phyloP scores from a whole-genome alignment of 1,140 invertebrate species.

The Sycophila sp. region DNA sequence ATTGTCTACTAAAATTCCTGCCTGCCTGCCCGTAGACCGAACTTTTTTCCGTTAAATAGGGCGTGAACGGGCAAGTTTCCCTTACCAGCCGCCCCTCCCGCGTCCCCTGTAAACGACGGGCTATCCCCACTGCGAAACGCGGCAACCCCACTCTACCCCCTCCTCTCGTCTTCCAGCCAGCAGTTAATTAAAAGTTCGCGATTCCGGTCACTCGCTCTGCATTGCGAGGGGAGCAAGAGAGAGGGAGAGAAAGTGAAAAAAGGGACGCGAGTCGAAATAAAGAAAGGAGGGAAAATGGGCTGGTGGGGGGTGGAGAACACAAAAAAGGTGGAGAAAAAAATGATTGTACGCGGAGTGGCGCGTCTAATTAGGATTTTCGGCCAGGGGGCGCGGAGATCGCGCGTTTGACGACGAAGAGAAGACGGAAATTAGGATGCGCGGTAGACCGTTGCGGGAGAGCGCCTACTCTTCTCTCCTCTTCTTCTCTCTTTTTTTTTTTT shows the following conservation, averaged over 20 bases:
- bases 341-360: not conserved
- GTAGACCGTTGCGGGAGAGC: not conserved
- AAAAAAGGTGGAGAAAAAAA: slow-evolving; percentile 25
- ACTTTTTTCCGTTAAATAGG: slow-evolving; percentile 35
- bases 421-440: slow-evolving; percentile 16
- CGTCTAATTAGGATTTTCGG: slow-evolving; percentile 35
- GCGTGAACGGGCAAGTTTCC: slow-evolving; percentile 19
- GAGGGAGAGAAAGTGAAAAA: not conserved
- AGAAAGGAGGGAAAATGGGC: not conserved
- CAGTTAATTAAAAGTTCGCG: slow-evolving; percentile 38
- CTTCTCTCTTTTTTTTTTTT: not conserved
- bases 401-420: slow-evolving; percentile 8
- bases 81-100: too few relatives aligned
- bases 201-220: slow-evolving; percentile 27
- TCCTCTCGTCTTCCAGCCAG: not conserved
- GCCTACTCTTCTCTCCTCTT: not conserved
- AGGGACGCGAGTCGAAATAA: not conserved
- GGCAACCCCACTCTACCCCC: not conserved
- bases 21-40: not conserved
- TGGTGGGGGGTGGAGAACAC: too few relatives aligned
- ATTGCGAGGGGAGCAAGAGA: slow-evolving; percentile 26
- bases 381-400: not conserved
- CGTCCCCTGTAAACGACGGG: not conserved
- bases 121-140: too few relatives aligned
- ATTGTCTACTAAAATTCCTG: slow-evolving; percentile 30